Evolutionary conservation across 2,797 vertebrate genomes (phyloP), one percentile per base, ranked within the genome.

Genomic region (Molossus molossus): DNA sequence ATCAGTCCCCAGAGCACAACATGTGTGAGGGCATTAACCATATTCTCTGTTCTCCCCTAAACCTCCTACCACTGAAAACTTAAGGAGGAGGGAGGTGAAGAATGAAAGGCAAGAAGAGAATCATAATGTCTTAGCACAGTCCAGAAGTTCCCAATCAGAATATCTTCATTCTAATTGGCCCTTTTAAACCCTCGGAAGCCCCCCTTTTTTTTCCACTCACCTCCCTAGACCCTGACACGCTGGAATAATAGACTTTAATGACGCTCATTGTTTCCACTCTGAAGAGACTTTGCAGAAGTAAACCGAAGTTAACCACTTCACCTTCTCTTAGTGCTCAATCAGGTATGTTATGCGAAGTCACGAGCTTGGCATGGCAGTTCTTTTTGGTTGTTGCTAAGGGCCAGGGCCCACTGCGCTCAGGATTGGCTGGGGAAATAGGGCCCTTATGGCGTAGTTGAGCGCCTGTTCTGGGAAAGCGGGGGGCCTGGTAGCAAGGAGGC

Each of bases 161-260:
- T 60, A 29, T 62, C 17, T 95, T 93, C 14, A 76, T 15, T 82
- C 11, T 65, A 29, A 45, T 45, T 45, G 40, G 55, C 33, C 27
- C 33, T 21, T 73, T 79, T 70, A 67, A 67, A 9, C 29, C 21
- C 6, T 0, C 67, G 85, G 33, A 91, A 11, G 23, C 13, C 40
- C 40, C 33, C 3, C 13, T 62, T 94, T 94, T 58, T 40, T 85
- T 88, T 33, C 48, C 14, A 88, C 91, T 96, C 53, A 94, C 93
- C 85, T 87, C 91, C 81, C 79, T 75, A 79, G 76, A 84, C 3
- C 91, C 84, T 37, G 87, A 94, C 15, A 96, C n/a, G 3, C 91
- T 96, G 81, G 69, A 92, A 55, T 91, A 84, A 80, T 92, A 64
- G 3, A 84, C 62, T n/a, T 37, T 69, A 48, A 96, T 79, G 88